Evolutionary conservation across 1,140 invertebrate species (phyloP).

Genomic region (Papilio polytes): DNA sequence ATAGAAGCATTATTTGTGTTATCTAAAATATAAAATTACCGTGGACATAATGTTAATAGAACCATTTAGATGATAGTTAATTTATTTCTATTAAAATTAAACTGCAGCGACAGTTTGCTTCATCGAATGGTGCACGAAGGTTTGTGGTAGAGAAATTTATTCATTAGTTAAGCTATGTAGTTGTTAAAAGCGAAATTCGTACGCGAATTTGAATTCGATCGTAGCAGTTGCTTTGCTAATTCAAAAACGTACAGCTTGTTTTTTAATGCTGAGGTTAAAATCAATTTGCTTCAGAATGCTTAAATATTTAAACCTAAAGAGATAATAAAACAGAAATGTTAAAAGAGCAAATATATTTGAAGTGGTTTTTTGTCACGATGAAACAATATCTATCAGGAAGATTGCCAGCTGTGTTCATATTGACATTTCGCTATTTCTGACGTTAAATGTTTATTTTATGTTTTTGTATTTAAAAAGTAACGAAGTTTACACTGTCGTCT

Average conservation of each 20-base stretch:
- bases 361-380: not conserved
- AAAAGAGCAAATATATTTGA: too few species aligned
- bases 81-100: not conserved
- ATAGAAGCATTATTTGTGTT: not conserved
- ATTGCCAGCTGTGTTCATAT: not conserved
- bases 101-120: not conserved
- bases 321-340: too few species aligned
- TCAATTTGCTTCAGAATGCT: not conserved
- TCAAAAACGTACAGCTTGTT: not conserved
- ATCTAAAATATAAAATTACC: not conserved
- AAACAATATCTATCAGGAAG: not conserved
- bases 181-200: slow-evolving; percentile 13
- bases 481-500: not conserved
- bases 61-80: not conserved
- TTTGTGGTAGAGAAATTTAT: not conserved
- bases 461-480: not conserved
- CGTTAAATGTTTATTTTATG: not conserved
- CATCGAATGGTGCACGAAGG: not conserved
- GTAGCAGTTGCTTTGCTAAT: not conserved
- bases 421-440: not conserved
- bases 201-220: not conserved
- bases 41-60: too few species aligned
- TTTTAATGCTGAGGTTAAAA: not conserved
- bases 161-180: not conserved
- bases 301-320: too few species aligned